Base-by-base conservation (phyloP, 2,113 vertebrate species). In the Sterrhoptilus dennistouni region DNA sequence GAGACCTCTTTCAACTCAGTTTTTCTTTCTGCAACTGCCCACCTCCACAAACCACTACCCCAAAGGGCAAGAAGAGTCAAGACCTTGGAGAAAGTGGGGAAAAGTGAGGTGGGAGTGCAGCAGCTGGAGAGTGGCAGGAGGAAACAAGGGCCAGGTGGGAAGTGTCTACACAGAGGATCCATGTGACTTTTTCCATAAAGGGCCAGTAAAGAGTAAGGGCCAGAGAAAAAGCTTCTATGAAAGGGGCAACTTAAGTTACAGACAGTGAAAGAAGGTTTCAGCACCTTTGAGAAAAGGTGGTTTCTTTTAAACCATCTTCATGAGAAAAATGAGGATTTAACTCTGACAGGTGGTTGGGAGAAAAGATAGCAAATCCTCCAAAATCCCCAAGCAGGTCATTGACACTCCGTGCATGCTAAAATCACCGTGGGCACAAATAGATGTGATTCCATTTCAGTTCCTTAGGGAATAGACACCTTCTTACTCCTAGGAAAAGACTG, bases 321-420 rank as follows among this genome's bases (percentile, higher is more conserved):
- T 0, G 7, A 14, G 5, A 53, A 89, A 76, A 91, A 31, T 0
- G 11, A 65, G 33, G 27, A 6, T 38, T 50, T 22, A 57, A 21
- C 6, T 12, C 24, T 71, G 77, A 16, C 5, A 23, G 27, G 27
- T 7, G 24, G 16, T 22, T 38, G 56, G 42, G 31, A 19, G 49
- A 21, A 71, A 71, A 54, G 40, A 35, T 7, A 40, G 10, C 14
- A 40, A 16, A 45, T 22, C 12, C n/a, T 8, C 3, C 35, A 6
- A 12, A 9, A 36, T 28, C 40, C 13, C 44, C 5, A 44, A 29
- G 57, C 1, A 8, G 21, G n/a, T 40, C 56, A 18, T 31, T 21
- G 38, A 0, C 40, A 4, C 42, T 1, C 21, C 0, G 0, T 1
- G 9, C 1, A 1, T 9, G 52, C 40, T 38, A 24, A 69, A 74